Evolutionary conservation across 1,140 invertebrate species (phyloP), one percentile per base, ranked within the genome.

Genomic region (Babylonia areolata): DNA sequence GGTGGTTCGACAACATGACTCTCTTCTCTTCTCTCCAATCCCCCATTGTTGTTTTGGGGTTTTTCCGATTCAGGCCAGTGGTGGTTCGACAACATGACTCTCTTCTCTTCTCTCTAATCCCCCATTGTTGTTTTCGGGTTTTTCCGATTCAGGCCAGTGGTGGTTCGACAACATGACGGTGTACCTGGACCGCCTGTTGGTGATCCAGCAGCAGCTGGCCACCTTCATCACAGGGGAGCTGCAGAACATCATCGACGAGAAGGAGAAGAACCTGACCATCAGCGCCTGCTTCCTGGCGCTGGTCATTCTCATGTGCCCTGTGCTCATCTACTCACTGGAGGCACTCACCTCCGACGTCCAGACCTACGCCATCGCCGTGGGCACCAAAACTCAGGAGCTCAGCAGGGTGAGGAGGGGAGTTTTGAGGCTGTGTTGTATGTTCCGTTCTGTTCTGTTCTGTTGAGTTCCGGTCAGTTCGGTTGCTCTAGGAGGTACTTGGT

Each of bases 351-450:
- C 85, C 58, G 88, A 87, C 78, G 91, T 92, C 33, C 92, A 93
- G 88, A 90, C 89, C 28, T 93, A 91, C 81, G 92, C 92, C 42
- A 83, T 90, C n/a, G 90, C 91, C 5, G 87, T 94, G n/a, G 90
- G 91, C 3, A 81, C 90, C 54, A 93, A 93, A 86, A 93, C 93
- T n/a, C 90, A 91, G 42, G 93, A 93, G 81, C 81, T 93, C 58
- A 86, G 78, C 15, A 87, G 89, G 37, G 92, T 93, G 85, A 89
- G 92, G 79, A 89, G 91, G 9, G 46, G 46, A n/a, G n/a, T 64
- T 64, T 64, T 64, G 20, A 64, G 58, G 58, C 9, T 64, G 3
- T 9, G 28, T 23, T 64, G n/a, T n/a, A n/a, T n/a, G n/a, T n/a
- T n/a, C n/a, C n/a, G n/a, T n/a, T n/a, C n/a, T 54, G 9, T 54